phyloP scores from a whole-genome alignment of 2,888 invertebrate genomes.

The Merodon equestris region DNA sequence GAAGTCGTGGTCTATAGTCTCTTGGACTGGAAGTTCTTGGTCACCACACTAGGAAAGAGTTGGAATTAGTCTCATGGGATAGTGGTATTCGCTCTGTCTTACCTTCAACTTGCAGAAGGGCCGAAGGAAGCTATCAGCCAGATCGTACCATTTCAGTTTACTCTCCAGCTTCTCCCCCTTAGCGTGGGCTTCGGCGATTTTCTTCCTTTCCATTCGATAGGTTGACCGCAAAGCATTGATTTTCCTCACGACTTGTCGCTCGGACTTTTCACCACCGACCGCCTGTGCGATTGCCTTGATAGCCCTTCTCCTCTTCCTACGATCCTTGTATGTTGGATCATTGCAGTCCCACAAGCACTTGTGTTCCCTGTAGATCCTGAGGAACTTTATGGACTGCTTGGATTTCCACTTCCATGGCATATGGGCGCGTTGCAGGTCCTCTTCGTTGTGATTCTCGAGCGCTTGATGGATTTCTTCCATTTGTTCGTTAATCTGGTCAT shows the following conservation, averaged over 20 bases:
- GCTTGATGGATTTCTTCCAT: conserved; percentile 62
- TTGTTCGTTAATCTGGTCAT: conserved; percentile 49
- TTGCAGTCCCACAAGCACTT: conserved; percentile 49
- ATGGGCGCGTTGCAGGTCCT: not conserved
- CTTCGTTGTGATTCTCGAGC: conserved; percentile 33
- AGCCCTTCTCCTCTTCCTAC: conserved; percentile 7
- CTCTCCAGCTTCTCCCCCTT: conserved; percentile 26
- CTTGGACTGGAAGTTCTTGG: too few relatives aligned
- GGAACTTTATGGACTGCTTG: conserved; percentile 32
- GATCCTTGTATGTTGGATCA: conserved; percentile 29
- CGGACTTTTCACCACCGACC: conserved; percentile 30
- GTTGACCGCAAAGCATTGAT: conserved; percentile 48
- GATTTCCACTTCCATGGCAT: conserved; percentile 44
- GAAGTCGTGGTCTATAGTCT: not conserved
- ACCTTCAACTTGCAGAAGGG: conserved; percentile 33
- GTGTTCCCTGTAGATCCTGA: conserved; percentile 42
- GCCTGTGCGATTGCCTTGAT: conserved; percentile 29
- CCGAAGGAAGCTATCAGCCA: conserved; percentile 55
- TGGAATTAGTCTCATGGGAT: too few relatives aligned
- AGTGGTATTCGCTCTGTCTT: not conserved
- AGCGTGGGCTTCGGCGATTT: conserved; percentile 17
- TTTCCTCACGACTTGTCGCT: conserved; percentile 50
- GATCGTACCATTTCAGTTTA: conserved; percentile 43
- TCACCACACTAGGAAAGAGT: too few relatives aligned
- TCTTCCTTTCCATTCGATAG: conserved; percentile 44